Evolutionary conservation across 1,140 invertebrate genomes (phyloP), one percentile per base, ranked within the genome.

Genomic region (Penaeus indicus): DNA sequence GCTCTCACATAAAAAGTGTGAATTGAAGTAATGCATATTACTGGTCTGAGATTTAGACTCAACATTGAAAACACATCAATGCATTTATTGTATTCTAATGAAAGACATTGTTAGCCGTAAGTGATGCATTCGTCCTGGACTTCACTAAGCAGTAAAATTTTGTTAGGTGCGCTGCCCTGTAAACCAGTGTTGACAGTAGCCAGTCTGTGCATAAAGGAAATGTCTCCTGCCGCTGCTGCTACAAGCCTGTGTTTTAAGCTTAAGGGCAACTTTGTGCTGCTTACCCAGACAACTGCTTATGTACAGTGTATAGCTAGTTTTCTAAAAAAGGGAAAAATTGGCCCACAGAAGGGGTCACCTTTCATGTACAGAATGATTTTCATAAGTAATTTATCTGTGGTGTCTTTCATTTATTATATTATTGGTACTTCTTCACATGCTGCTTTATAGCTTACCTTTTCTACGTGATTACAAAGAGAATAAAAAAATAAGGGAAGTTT

Each of bases 391-490:
- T 78, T 78, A 69, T 85, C 69, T 83, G 79, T 88, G 80, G 81
- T 88, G 86, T 88, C 86, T 88, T 88, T 88, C 86, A 88, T 88
- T 88, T 88, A 82, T 83, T 75, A 63, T 88, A 84, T 72, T 77
- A 84, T 72, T 77, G 60, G 25, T 85, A 85, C 42, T 88, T 88
- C 47, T 88, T 88, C 81, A 84, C 67, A 88, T 85, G 80, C 80
- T 88, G 81, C 80, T 78, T 88, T 81, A 88, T 83, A 88, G 81
- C 81, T 88, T 83, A 75, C 38, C 72, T 63, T 83, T 88, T 88
- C 81, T 88, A 88, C 81, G 63, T 84, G 38, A 83, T 62, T 60
- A 75, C 32, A 72, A 80, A 83, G 67, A 67, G 64, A 38, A 83
- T 54, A 1, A 54, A 63, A 25, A 64, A 78, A 25, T 77, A 67